Evolutionary conservation across 2,888 invertebrate species (phyloP), one percentile per base, ranked within the genome.

Genomic region (Tyria jacobaeae): DNA sequence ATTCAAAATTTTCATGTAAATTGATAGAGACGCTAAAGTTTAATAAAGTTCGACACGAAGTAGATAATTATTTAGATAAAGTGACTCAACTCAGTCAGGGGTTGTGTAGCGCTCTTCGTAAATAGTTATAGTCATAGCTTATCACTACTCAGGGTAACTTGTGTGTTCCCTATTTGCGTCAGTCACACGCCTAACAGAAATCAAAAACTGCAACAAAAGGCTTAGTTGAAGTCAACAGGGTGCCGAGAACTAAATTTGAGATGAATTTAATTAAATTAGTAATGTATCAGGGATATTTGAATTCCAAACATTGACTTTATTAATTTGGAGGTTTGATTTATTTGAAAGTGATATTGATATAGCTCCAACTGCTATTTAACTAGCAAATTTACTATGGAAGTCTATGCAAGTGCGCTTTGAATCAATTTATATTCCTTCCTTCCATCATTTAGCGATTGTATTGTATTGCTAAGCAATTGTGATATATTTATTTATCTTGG

Each of bases 1-100:
- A 54, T 41, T 54, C 41, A 44, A 54, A 51, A 71, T 67, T 68
- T 68, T 69, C 70, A 60, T 65, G 67, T 66, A 75, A 75, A 71
- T 73, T 76, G 64, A 71, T 69, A 71, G 62, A 66, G 53, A 58
- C 51, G 64, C 41, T 21, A 34, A 72, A 76, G 62, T 75, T 74
- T 66, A 69, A 68, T 67, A 57, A 68, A 62, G 61, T 68, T 69
- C 62, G 51, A 54, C 62, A 60, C 27, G 58, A 50, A 44, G 17
- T 10, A 9, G 35, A 68, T 41, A 41, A 27, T 41, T 54, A 54
- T 27, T 41, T 41, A 53, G 37, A 37, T 53, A 15, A 53, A 27
- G 7, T 41, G 27, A 17, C 6, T n/a, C 17, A 53, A 53, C 39
- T 39, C 41, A 15, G 51, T 24, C 35, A 14, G 24, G 34, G 21